Conservation (phyloP, 1,140 invertebrate species). For the Dolichoris vasculosae region DNA sequence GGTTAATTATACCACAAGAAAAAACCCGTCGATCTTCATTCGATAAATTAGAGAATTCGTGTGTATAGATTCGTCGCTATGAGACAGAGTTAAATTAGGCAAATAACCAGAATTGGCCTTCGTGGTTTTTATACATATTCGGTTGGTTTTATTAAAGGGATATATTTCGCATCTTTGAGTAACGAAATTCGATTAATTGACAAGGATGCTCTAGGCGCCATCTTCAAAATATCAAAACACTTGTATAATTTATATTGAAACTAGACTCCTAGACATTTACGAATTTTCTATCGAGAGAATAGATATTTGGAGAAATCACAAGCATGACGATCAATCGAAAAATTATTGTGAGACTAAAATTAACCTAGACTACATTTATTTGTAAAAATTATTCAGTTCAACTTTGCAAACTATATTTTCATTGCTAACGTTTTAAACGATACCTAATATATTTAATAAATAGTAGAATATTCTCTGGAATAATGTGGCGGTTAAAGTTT, state of each 20-base stretch:
- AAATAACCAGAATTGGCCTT: slow-evolving; percentile 21
- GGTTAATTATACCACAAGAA: no score
- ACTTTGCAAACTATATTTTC: no score
- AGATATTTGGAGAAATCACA: no score
- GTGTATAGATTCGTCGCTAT: neutral
- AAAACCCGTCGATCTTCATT: neutral
- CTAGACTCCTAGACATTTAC: neutral
- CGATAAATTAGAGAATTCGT: slow-evolving; percentile 1
- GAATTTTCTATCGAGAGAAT: neutral
- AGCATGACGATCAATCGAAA: no score
- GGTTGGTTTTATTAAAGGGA: slow-evolving; percentile 42
- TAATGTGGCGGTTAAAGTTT: no score
- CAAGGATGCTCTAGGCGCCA: slow-evolving; percentile 31
- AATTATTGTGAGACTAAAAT: no score
- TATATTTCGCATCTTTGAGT: neutral
- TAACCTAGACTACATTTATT: no score
- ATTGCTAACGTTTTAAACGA: no score
- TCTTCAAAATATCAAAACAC: neutral
- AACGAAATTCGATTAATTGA: slow-evolving; percentile 47
- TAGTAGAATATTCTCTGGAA: no score
- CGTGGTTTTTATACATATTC: slow-evolving; percentile 5
- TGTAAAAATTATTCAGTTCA: no score
- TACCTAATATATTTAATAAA: no score
- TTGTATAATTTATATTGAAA: neutral
- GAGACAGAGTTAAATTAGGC: slow-evolving; percentile 25